A percentile compares a stretch with the other conserved stretches of the same genome.
phyloP scores from a whole-genome alignment of 2,113 vertebrate genomes.

The Neoarius graeffei region DNA sequence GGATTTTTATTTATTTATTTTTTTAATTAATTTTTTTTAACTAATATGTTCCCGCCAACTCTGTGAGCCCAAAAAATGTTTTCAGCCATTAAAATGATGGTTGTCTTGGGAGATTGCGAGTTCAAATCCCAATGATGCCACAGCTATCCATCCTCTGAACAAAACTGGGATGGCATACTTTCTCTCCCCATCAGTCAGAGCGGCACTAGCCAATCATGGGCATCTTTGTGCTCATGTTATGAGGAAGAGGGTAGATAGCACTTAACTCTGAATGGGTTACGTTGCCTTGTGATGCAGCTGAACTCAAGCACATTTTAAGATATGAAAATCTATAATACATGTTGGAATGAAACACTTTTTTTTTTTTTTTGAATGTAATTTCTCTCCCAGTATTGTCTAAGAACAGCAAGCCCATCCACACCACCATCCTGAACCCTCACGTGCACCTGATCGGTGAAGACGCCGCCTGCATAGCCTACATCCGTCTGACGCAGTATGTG shows the following conservation, averaged over 20 bases:
- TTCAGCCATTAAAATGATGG: not conserved
- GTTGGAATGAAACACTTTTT: not conserved
- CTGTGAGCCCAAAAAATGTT: not conserved
- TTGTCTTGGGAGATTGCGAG: not conserved
- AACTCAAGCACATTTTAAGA: not conserved
- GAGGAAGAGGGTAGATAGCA: not conserved
- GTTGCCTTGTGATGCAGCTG: not conserved
- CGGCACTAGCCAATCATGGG: not conserved
- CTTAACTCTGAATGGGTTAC: not conserved
- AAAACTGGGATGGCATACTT: not conserved
- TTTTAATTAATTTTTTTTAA: no score
- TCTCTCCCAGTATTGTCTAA: slow-evolving; percentile 83
- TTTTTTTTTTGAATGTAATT: not conserved
- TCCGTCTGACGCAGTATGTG: slow-evolving; percentile 93
- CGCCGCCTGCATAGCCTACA: slow-evolving; percentile 95
- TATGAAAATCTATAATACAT: not conserved
- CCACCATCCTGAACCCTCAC: slow-evolving; percentile 95
- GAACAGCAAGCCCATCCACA: slow-evolving; percentile 97
- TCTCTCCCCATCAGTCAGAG: not conserved
- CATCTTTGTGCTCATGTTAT: not conserved
- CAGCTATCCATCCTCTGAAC: not conserved
- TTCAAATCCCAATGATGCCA: not conserved
- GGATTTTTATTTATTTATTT: no score
- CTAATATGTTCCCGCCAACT: not conserved
- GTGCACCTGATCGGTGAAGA: slow-evolving; percentile 96